Evolutionary conservation across 2,113 vertebrate genomes (phyloP).

Genomic region (Bothrops jararaca): DNA sequence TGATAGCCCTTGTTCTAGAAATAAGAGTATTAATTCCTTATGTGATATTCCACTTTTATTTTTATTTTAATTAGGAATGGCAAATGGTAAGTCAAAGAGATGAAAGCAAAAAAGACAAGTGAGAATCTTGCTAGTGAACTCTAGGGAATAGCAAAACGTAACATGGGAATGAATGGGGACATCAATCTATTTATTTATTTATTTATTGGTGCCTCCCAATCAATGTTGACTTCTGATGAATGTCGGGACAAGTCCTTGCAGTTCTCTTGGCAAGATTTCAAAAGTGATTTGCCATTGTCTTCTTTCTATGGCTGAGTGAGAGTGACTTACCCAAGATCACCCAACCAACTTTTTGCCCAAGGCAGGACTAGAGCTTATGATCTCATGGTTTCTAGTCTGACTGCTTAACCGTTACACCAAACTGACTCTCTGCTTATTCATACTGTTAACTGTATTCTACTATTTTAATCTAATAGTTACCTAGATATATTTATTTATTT

Average conservation of each 20-base stretch:
- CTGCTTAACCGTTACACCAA: background rate
- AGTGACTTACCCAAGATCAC: background rate
- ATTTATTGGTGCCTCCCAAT: background rate
- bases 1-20: constrained; percentile 31
- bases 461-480: background rate
- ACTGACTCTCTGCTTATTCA: background rate
- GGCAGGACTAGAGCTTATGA: background rate
- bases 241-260: background rate
- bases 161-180: constrained; percentile 2
- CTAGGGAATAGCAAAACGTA: constrained; percentile 42
- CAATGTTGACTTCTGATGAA: background rate
- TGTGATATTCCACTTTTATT: constrained; percentile 53
- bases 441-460: background rate
- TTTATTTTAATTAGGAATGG: constrained; percentile 61
- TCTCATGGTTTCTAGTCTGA: background rate
- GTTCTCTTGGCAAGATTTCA: background rate
- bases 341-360: background rate
- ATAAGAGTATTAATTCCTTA: constrained; percentile 57
- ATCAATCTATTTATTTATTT: background rate
- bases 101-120: constrained; percentile 50
- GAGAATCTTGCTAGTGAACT: constrained; percentile 6
- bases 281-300: background rate
- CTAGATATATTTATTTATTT: no score
- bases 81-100: constrained; percentile 46
- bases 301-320: background rate